Base-by-base conservation (phyloP, 2,113 vertebrate genomes). In the Elephas maximus region DNA sequence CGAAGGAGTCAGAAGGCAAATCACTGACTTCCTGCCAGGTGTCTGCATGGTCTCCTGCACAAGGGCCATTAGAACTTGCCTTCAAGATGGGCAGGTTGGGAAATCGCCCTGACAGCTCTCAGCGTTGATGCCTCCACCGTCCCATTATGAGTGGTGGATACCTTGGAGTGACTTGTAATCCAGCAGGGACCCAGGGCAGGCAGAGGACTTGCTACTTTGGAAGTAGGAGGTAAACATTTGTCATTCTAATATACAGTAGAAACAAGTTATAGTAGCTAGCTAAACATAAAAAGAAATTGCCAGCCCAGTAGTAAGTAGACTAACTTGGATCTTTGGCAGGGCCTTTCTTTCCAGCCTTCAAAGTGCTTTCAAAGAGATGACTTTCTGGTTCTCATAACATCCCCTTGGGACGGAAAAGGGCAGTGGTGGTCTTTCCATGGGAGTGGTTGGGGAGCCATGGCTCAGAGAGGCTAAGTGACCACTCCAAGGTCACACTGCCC, bases 61-160 rank as follows among this genome's bases (percentile, higher is more conserved):
- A 2, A 0, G 17, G 21, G 48, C 12, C n/a, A 0, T 11, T 5
- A 6, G 20, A 30, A 3, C 44, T 21, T 30, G 48, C 21, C 51
- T 65, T 26, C 51, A 26, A 24, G 44, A 8, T 2, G 6, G 41
- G 41, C 14, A 2, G 8, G 8, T 51, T 0, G 3, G 81, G 57
- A 45, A 6, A 14, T 2, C 0, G 18, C 12, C 45, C 23, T 15
- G 3, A 44, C 2, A 1, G 67, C 14, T 48, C 3, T 33, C 10
- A 3, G 15, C 0, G 1, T 1, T 18, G 2, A 7, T 28, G 12
- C 5, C 2, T 6, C 51, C 12, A 6, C 4, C 1, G 0, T 0
- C 33, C 18, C 62, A 0, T 1, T 2, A 4, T 6, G 74, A 1
- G 28, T 0, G 10, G 17, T 37, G 74, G 26, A 6, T n/a, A 0